These are phyloP conservation scores for Ichneumon xanthorius DNA, from an alignment of 2,888 invertebrate species.

Conservation along the genomic window DNA sequence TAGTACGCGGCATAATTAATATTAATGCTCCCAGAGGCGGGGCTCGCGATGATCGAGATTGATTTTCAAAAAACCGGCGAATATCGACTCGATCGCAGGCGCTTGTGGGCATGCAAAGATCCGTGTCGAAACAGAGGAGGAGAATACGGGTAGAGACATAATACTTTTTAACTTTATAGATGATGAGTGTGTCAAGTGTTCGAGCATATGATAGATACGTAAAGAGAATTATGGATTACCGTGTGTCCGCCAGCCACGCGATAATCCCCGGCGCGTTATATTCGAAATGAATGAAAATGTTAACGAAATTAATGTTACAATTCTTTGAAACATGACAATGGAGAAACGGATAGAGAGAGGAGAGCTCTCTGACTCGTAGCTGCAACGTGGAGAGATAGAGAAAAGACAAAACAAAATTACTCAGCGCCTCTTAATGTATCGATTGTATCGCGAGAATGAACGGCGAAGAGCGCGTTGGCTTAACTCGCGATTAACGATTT, in stretches of 20 bases:
- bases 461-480: constrained; percentile 19
- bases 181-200: constrained; percentile 25
- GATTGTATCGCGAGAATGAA: constrained; percentile 21
- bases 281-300: neutral
- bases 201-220: constrained; percentile 58
- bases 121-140: constrained; percentile 11
- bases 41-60: constrained; percentile 11
- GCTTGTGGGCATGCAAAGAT: neutral
- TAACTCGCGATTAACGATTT: constrained; percentile 11
- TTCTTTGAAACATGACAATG: neutral
- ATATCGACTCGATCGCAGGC: neutral
- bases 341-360: neutral
- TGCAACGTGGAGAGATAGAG: constrained; percentile 1
- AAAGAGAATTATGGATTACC: constrained; percentile 25
- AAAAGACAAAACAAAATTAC: neutral
- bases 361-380: neutral
- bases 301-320: neutral
- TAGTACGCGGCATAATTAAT: constrained; percentile 65
- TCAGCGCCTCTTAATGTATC: constrained; percentile 19
- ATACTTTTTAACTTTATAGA: constrained; percentile 42
- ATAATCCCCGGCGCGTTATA: neutral
- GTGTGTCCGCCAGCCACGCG: neutral
- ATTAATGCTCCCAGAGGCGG: constrained; percentile 26
- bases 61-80: neutral
- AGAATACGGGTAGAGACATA: constrained; percentile 65